Evolutionary conservation across 2,888 invertebrate species (phyloP).

Genomic region (Dryadula phaetusa): DNA sequence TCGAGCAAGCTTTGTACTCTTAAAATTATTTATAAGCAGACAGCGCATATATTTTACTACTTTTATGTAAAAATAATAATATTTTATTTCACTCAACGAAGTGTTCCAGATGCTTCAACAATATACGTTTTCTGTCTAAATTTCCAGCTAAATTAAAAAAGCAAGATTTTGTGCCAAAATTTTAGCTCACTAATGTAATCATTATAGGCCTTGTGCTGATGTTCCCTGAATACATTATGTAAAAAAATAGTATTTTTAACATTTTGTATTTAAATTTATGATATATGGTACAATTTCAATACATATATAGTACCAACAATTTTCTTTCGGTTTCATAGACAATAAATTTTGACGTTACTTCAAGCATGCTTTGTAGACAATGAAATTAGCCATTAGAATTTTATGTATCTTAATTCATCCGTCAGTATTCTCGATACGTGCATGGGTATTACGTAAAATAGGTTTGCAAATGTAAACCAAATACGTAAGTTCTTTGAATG

Average conservation of each 20-base stretch:
- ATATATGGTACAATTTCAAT: too few species aligned
- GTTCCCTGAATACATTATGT: background rate
- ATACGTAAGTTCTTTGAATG: slow-evolving; percentile 23
- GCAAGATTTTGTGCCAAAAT: background rate
- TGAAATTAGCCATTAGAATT: slow-evolving; percentile 1
- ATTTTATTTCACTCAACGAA: slow-evolving; percentile 2
- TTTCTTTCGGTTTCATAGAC: too few species aligned
- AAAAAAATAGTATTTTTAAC: background rate
- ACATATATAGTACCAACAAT: too few species aligned
- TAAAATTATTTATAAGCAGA: background rate
- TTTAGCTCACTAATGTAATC: background rate
- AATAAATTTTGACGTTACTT: background rate
- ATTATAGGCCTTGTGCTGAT: background rate
- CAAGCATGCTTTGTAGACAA: background rate
- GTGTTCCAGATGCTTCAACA: background rate
- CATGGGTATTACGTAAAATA: slow-evolving; percentile 26
- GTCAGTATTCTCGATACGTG: slow-evolving; percentile 26
- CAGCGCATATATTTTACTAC: background rate
- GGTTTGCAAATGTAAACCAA: slow-evolving; percentile 24
- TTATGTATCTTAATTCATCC: slow-evolving; percentile 18
- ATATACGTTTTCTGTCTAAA: too few species aligned
- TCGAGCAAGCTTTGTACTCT: too few species aligned
- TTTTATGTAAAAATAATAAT: slow-evolving; percentile 1
- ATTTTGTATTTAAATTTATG: background rate
- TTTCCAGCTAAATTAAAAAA: slow-evolving; percentile 3